A percentile compares a stretch with the other conserved stretches of the same genome.
Evolutionary conservation across 2,797 vertebrate species (phyloP).

Genomic region (Melanotaenia parkinsoni): DNA sequence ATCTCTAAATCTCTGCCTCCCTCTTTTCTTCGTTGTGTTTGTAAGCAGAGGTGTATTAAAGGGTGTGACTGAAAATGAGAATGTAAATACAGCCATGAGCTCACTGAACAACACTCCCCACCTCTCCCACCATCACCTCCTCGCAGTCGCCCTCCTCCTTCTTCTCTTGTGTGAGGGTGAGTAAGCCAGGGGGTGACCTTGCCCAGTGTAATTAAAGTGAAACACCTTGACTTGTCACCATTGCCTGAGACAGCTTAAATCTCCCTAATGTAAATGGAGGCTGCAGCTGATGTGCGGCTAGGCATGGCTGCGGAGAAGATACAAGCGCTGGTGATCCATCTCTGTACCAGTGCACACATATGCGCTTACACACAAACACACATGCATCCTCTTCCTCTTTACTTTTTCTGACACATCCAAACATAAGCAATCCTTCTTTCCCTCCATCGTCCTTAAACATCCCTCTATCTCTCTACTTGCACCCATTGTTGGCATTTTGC

Average conservation of each 20-base stretch:
- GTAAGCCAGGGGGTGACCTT: conserved; percentile 85
- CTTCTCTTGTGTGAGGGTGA: conserved; percentile 69
- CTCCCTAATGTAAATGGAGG: conserved; percentile 89
- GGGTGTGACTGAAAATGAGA: conserved; percentile 62
- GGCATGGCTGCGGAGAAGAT: conserved; percentile 84
- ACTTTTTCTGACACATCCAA: conserved; percentile 35
- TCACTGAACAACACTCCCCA: conserved; percentile 19
- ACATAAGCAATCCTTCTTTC: conserved; percentile 44
- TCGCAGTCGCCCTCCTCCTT: conserved; percentile 53
- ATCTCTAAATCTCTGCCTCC: conserved; percentile 48
- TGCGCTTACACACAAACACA: conserved; percentile 42
- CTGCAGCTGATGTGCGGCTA: conserved; percentile 80
- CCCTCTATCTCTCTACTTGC: conserved; percentile 45
- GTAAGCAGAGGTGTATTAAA: conserved; percentile 57
- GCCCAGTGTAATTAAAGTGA: conserved; percentile 89
- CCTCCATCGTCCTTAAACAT: conserved; percentile 50
- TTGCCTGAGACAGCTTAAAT: conserved; percentile 89
- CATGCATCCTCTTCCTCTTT: conserved; percentile 23
- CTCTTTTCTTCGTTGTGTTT: conserved; percentile 6
- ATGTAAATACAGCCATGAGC: conserved; percentile 75
- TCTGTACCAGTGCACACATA: conserved; percentile 67
- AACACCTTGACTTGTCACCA: conserved; percentile 90
- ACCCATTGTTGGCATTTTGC: conserved; percentile 47
- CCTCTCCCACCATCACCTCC: conserved; percentile 30
- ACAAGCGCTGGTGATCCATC: conserved; percentile 86